Evolutionary conservation across 2,113 vertebrate genomes (phyloP).

Genomic region (Mola mola): DNA sequence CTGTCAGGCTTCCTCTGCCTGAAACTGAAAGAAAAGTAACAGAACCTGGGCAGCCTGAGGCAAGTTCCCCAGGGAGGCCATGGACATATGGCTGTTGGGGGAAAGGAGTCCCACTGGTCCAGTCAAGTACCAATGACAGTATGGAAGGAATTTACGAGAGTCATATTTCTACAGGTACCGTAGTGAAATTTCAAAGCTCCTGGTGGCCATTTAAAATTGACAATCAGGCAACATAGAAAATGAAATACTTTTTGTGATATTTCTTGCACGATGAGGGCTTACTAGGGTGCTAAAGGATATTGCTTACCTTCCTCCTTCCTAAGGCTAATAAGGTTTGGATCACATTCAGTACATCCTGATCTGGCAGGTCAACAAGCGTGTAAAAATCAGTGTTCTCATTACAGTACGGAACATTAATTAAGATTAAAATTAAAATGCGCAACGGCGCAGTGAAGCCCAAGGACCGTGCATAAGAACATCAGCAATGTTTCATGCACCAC

Average conservation of each 20-base stretch:
- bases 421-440: constrained; percentile 71
- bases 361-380: constrained; percentile 72
- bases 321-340: constrained; percentile 69
- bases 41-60: constrained; percentile 51
- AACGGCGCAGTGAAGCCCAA: constrained; percentile 44
- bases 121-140: constrained; percentile 75
- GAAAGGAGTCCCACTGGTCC: constrained; percentile 70
- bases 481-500: constrained; percentile 45
- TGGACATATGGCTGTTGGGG: constrained; percentile 76
- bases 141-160: constrained; percentile 60
- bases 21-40: constrained; percentile 58
- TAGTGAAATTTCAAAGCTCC: constrained; percentile 23
- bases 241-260: not conserved
- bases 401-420: constrained; percentile 75
- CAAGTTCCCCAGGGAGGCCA: constrained; percentile 53
- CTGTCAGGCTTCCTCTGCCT: constrained; percentile 50
- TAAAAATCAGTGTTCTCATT: constrained; percentile 76
- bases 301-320: constrained; percentile 45
- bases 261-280: not conserved
- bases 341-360: constrained; percentile 65
- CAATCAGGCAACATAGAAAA: constrained; percentile 5
- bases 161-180: constrained; percentile 65
- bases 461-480: constrained; percentile 50
- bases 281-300: constrained; percentile 24
- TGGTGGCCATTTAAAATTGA: constrained; percentile 34